These are phyloP conservation scores for Miniopterus natalensis DNA, from an alignment of 2,113 vertebrate species.

Conservation along the genomic window DNA sequence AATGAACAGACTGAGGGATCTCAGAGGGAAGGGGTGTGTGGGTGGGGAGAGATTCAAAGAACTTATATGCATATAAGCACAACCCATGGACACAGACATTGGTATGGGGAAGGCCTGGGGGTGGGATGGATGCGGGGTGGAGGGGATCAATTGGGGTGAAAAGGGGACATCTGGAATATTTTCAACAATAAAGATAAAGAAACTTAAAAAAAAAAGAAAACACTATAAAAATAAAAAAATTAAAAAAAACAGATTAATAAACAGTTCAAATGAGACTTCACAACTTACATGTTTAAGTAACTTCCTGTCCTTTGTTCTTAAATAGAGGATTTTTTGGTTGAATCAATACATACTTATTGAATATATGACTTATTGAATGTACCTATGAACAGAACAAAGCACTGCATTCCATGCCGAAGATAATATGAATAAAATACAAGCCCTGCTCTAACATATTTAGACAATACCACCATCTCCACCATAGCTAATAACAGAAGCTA, in stretches of 20 bases:
- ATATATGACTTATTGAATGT: background rate
- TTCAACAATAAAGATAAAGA: no score
- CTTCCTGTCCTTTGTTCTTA: background rate
- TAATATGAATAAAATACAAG: background rate
- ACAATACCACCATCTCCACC: background rate
- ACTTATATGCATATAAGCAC: no score
- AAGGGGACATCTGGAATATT: no score
- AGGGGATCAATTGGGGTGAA: no score
- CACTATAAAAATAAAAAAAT: no score
- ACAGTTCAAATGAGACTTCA: background rate
- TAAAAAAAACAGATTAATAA: background rate
- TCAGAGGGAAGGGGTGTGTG: no score
- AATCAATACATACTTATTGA: background rate
- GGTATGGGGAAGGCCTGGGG: no score
- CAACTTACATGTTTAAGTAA: background rate
- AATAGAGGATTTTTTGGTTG: background rate
- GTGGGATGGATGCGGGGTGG: no score
- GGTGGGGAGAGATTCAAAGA: no score
- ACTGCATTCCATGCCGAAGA: background rate
- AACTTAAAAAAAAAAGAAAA: no score
- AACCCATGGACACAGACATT: no score
- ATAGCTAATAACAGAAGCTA: background rate
- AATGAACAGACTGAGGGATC: no score
- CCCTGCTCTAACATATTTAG: background rate
- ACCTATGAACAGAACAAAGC: background rate